Evolutionary conservation across 2,888 invertebrate species (phyloP), one percentile per base, ranked within the genome.

Genomic region (Morpho deidamia): DNA sequence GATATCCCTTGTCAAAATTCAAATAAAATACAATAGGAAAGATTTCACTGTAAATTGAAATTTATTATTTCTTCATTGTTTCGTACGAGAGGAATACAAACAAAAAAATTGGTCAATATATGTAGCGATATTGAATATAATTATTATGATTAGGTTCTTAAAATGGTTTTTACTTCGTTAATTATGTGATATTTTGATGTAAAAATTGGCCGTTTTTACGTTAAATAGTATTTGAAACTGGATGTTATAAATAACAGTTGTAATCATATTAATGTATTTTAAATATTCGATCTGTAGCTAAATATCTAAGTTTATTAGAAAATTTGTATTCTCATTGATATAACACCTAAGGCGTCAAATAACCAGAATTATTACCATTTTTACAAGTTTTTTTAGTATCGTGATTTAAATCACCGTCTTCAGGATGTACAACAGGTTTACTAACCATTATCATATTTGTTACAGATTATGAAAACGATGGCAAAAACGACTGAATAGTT

Each of bases 391-490:
- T 46, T 46, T 46, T 46, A 46, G 38, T 38, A 38, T 11, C 46
- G 32, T 23, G 38, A n/a, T 39, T 11, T 23, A 14, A 46, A 46
- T 35, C 35, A 9, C 35, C 14, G 23, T 38, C 46, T 46, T 46
- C 11, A 46, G 39, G 46, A 38, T 46, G n/a, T 39, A 46, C 11
- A 32, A 38, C 46, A 46, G 46, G 38, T 39, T 23, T 46, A 37
- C 38, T 48, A 43, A 55, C 7, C 12, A 14, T 12, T 23, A 11
- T 50, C 47, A 58, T 39, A 59, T 42, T 62, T 59, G 58, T 65
- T 65, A 43, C 64, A 65, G 64, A 63, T 63, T 44, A 44, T 37
- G 40, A 52, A 37, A 23, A 42, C 8, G 47, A 56, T 53, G 55
- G 45, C 11, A 11, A 37, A 5, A 11, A 11, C 10, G 11, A 39